phyloP scores from a whole-genome alignment of 2,113 vertebrate genomes.

The Pterocles gutturalis region DNA sequence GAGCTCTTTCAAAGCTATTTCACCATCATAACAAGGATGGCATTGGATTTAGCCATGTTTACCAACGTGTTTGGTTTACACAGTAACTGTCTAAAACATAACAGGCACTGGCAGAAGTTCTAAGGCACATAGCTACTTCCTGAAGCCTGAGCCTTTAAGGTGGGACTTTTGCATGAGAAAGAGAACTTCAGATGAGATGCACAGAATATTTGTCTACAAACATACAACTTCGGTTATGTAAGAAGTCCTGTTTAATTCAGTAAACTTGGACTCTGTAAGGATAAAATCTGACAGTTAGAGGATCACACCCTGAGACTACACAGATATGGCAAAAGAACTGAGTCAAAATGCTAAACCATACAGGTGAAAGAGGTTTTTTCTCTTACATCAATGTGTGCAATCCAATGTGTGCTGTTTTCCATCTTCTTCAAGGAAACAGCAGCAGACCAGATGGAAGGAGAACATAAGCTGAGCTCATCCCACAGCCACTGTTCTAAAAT shows the following conservation, averaged over 20 bases:
- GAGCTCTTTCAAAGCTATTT: not conserved
- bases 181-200: not conserved
- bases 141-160: not conserved
- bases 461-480: not conserved
- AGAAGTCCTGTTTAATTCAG: not conserved
- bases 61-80: accelerated
- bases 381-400: not conserved
- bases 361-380: not conserved
- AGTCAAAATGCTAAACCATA: not conserved
- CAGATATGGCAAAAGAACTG: not conserved
- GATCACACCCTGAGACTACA: not conserved
- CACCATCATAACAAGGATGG: not conserved
- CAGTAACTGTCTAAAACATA: not conserved
- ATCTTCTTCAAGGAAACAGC: not conserved
- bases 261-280: not conserved
- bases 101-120: not conserved
- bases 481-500: constrained; percentile 20
- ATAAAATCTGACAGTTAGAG: not conserved
- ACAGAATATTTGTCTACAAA: not conserved
- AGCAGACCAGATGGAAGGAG: constrained; percentile 52
- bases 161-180: not conserved
- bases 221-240: not conserved
- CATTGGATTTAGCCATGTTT: not conserved
- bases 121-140: not conserved
- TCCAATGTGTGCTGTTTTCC: not conserved